Percentiles rank a stretch among this genome's conserved stretches.
These are phyloP conservation scores for Rhogogaster chlorosoma DNA, from an alignment of 2,888 invertebrate genomes.

Conservation along the genomic window DNA sequence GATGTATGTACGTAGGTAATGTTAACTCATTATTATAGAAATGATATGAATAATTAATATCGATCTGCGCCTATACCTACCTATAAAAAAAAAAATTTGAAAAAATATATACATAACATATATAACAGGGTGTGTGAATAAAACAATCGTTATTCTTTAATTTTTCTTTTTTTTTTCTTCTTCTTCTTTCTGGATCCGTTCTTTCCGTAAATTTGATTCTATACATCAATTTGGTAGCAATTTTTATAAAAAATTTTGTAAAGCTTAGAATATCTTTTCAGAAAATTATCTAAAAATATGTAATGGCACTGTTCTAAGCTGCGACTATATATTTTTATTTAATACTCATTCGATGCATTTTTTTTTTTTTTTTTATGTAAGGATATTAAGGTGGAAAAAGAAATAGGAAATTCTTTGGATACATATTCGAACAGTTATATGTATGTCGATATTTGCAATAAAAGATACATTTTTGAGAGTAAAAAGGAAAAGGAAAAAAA, in stretches of 20 bases:
- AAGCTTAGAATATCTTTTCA: not conserved
- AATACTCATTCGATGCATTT: too few species aligned
- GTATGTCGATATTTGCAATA: not conserved
- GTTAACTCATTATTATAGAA: not conserved
- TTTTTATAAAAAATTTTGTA: not conserved
- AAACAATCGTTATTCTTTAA: not conserved
- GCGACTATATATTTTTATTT: too few species aligned
- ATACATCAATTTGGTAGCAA: not conserved
- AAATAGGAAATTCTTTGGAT: not conserved
- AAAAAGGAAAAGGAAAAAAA: not conserved
- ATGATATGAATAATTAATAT: constrained; percentile 21
- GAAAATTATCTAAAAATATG: too few species aligned
- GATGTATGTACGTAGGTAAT: constrained; percentile 7
- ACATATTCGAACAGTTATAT: too few species aligned
- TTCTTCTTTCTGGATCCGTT: not conserved
- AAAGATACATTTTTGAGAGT: not conserved
- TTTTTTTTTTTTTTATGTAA: too few species aligned
- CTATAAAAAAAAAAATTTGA: constrained; percentile 7
- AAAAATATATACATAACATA: constrained; percentile 22
- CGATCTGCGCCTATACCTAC: constrained; percentile 40
- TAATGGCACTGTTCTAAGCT: too few species aligned
- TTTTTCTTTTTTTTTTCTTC: not conserved
- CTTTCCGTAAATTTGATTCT: not conserved
- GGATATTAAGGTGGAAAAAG: not conserved
- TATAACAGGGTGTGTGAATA: not conserved